Percentiles rank a stretch among this genome's conserved stretches.
phyloP scores from a whole-genome alignment of 2,113 vertebrate genomes.

The Holacanthus passer region DNA sequence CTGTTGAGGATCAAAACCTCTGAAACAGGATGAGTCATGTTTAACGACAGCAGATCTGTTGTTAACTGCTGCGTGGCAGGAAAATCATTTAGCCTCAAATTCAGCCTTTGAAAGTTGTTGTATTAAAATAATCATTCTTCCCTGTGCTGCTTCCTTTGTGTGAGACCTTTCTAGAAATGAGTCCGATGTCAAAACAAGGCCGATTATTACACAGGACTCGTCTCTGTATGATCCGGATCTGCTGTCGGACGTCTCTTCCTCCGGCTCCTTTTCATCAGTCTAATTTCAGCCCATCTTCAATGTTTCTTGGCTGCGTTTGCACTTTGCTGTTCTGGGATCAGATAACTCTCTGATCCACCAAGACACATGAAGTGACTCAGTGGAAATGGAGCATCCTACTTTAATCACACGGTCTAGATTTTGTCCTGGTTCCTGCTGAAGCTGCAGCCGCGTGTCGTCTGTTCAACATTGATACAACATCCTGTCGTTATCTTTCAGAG shows the following conservation, averaged over 20 bases:
- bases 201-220: no score
- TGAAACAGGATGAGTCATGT: slow-evolving; percentile 31
- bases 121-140: no score
- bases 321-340: not conserved
- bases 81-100: not conserved
- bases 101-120: not conserved
- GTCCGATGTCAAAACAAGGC: not conserved
- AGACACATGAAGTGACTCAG: no score
- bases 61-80: not conserved
- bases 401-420: slow-evolving; percentile 36
- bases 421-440: slow-evolving; percentile 40
- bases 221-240: no score
- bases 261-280: no score
- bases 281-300: no score
- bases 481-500: not conserved
- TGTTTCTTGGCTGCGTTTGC: not conserved
- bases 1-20: not conserved
- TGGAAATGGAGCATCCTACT: slow-evolving; percentile 10
- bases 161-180: no score
- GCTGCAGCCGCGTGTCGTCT: not conserved
- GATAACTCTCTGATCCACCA: not conserved
- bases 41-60: not conserved
- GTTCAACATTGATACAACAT: not conserved
- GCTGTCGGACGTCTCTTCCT: no score
- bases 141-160: not conserved